A percentile compares a stretch with the other conserved stretches of the same genome.
Conservation (phyloP, 2,113 vertebrate genomes). For the Coregonus clupeaformis region DNA sequence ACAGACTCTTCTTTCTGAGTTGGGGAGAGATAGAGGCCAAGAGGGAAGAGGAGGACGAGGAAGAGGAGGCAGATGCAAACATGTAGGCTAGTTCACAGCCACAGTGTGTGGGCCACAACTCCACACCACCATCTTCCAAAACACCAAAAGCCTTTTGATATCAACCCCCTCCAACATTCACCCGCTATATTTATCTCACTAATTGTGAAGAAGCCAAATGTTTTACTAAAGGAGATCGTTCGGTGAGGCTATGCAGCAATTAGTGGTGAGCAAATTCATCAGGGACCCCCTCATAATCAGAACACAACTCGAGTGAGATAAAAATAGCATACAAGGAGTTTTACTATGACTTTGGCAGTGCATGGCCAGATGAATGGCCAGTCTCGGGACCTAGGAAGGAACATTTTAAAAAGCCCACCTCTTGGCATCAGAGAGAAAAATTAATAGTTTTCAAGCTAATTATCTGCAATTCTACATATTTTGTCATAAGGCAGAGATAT, state of each 20-base stretch:
- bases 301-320: too few species aligned
- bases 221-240: conserved; percentile 13
- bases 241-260: conserved; percentile 48
- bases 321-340: too few species aligned
- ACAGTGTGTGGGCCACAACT: neutral
- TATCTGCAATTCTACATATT: too few species aligned
- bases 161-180: conserved; percentile 27
- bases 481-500: too few species aligned
- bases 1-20: neutral
- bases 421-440: too few species aligned
- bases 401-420: too few species aligned
- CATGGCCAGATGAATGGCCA: too few species aligned
- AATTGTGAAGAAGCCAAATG: conserved; percentile 42
- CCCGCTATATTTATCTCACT: conserved; percentile 59
- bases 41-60: too few species aligned
- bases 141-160: conserved; percentile 37
- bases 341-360: too few species aligned
- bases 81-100: neutral
- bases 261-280: conserved; percentile 50
- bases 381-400: too few species aligned
- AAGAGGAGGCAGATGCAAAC: neutral
- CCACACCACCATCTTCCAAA: neutral
- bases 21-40: neutral
- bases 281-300: too few species aligned
- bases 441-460: too few species aligned